A percentile compares a stretch with the other conserved stretches of the same genome.
phyloP scores from a whole-genome alignment of 2,797 vertebrate species.

The Setipinna tenuifilis region DNA sequence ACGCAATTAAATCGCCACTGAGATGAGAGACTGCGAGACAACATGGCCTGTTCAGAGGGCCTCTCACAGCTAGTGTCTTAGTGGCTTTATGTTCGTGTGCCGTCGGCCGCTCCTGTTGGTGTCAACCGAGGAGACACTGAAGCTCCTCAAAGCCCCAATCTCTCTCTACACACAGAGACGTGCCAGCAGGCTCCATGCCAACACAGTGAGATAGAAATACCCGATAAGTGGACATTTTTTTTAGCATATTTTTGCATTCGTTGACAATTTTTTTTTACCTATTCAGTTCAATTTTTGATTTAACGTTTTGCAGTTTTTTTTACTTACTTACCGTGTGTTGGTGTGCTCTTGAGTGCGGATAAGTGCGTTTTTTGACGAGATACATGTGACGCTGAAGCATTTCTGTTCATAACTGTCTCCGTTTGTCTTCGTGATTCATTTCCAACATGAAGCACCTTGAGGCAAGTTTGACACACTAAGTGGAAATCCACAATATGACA shows the following conservation, averaged over 20 bases:
- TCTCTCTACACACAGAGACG: neutral
- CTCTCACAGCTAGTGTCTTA: neutral
- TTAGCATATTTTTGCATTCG: neutral
- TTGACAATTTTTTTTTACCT: neutral
- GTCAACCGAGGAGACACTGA: neutral
- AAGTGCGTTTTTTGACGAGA: too few species aligned
- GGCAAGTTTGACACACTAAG: conserved; percentile 4
- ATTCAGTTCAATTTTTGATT: neutral
- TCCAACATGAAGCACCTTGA: neutral
- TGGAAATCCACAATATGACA: conserved; percentile 20
- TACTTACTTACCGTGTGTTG: neutral
- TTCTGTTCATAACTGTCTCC: neutral
- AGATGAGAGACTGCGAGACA: conserved; percentile 53
- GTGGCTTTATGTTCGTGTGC: neutral
- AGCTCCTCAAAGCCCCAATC: neutral
- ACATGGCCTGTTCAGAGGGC: neutral
- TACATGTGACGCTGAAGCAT: neutral
- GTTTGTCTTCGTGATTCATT: neutral
- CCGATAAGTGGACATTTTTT: neutral
- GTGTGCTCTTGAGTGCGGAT: too few species aligned
- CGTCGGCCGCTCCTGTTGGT: neutral
- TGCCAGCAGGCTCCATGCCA: neutral
- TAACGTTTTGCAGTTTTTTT: neutral
- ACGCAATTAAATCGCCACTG: conserved; percentile 72
- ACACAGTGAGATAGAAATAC: neutral